Base-by-base conservation (phyloP, 2,888 invertebrate species). In the Heteromyza rotundicornis region DNA sequence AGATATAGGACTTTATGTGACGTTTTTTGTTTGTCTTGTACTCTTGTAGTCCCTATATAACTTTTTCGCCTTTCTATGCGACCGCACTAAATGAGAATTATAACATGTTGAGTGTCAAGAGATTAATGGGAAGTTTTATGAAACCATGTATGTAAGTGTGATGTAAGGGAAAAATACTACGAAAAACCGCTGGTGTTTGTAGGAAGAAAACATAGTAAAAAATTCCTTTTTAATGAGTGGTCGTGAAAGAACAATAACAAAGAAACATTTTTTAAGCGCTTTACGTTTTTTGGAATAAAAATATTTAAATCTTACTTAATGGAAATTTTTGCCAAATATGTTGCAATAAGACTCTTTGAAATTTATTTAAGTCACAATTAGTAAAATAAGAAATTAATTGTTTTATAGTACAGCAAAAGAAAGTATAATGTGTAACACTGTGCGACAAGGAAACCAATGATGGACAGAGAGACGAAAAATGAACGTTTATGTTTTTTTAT, bases 21-120 rank as follows among this genome's bases (percentile, higher is more conserved):
- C n/a, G n/a, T n/a, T 60, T 54, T 60, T 60, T 60, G 36, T 49
- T 5, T 53, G 47, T 24, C 17, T 20, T 40, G 19, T 36, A 10
- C 32, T 35, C 32, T 2, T 1, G 36, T 20, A n/a, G n/a, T n/a
- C n/a, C n/a, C n/a, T n/a, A n/a, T n/a, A n/a, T n/a, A n/a, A n/a
- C n/a, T n/a, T 40, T 19, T 20, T 8, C 19, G 17, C n/a, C 20
- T 55, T 44, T 24, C 23, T 36, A 32, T n/a, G 70, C 70, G 70
- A 76, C 74, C 74, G 77, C 74, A 74, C 77, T 75, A 75, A 74
- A 76, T 75, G 74, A 75, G 74, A 74, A 75, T 74, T 74, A 74
- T 75, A 74, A 76, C 74, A 74, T 74, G 77, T 75, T 74, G 74
- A 74, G 74, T 74, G 74, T 75, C 70, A 75, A 67, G 67, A 75